These are phyloP conservation scores for Centropus unirufus DNA, from an alignment of 2,113 vertebrate genomes.

Conservation along the genomic window DNA sequence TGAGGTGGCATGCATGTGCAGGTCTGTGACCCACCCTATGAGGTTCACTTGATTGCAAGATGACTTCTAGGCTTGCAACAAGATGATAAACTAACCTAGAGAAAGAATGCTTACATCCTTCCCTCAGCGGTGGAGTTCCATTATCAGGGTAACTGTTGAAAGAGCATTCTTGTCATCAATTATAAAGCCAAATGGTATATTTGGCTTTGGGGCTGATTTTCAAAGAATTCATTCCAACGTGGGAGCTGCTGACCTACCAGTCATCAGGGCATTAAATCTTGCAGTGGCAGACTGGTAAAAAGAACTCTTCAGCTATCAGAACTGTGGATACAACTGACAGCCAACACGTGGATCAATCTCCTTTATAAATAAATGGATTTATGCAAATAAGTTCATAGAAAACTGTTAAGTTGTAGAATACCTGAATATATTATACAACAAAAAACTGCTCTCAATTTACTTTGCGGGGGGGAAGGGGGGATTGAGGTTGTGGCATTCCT, in stretches of 20 bases:
- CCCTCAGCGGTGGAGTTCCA: background rate
- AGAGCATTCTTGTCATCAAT: background rate
- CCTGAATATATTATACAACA: background rate
- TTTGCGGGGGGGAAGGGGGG: background rate
- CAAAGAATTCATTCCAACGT: conserved; percentile 53
- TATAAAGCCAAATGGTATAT: conserved; percentile 33
- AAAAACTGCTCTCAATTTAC: background rate
- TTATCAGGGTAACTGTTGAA: background rate
- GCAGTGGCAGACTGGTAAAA: conserved; percentile 56
- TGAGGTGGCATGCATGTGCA: background rate
- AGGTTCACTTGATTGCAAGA: background rate
- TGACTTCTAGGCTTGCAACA: background rate
- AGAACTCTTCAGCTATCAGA: conserved; percentile 55
- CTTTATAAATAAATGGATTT: conserved; percentile 1
- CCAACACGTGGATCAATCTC: conserved; percentile 15
- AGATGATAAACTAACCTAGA: conserved; percentile 26
- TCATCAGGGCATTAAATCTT: conserved; percentile 64
- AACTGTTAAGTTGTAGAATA: background rate
- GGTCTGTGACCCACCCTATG: background rate
- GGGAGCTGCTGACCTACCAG: conserved; percentile 63
- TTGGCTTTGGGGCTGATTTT: conserved; percentile 59
- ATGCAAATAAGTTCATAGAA: conserved; percentile 29
- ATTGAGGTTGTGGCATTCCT: background rate
- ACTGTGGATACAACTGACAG: conserved; percentile 39
- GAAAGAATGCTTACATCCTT: conserved; percentile 20